Evolutionary conservation across 2,113 vertebrate genomes (phyloP).

Genomic region (Myotis davidii): DNA sequence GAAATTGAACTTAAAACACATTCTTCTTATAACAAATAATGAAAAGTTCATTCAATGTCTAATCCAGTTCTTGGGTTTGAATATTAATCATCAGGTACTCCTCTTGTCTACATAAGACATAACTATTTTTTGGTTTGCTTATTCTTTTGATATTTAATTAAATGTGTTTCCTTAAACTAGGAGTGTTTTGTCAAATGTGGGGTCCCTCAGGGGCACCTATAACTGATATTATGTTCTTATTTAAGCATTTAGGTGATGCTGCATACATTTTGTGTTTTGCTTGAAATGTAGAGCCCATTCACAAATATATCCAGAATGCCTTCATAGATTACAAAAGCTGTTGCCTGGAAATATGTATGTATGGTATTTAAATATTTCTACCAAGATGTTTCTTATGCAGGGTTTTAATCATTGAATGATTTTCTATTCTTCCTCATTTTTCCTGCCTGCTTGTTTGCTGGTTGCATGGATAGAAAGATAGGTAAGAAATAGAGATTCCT

Average conservation of each 20-base stretch:
- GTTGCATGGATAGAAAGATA: background rate
- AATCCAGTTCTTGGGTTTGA: background rate
- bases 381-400: background rate
- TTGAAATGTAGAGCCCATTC: background rate
- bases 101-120: background rate
- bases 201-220: background rate
- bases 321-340: background rate
- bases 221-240: slow-evolving; percentile 17
- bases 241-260: slow-evolving; percentile 31
- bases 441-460: background rate
- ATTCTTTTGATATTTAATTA: slow-evolving; percentile 45
- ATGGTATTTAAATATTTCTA: background rate
- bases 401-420: background rate
- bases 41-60: background rate
- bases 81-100: background rate
- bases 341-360: background rate
- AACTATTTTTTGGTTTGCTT: background rate
- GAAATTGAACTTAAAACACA: background rate
- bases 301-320: background rate
- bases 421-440: background rate
- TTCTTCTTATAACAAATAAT: background rate
- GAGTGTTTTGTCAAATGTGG: background rate
- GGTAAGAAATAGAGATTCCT: background rate
- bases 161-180: background rate
- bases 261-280: background rate